A percentile compares a stretch with the other conserved stretches of the same genome.
Evolutionary conservation across 2,113 vertebrate species (phyloP).

Genomic region (Corapipo altera): DNA sequence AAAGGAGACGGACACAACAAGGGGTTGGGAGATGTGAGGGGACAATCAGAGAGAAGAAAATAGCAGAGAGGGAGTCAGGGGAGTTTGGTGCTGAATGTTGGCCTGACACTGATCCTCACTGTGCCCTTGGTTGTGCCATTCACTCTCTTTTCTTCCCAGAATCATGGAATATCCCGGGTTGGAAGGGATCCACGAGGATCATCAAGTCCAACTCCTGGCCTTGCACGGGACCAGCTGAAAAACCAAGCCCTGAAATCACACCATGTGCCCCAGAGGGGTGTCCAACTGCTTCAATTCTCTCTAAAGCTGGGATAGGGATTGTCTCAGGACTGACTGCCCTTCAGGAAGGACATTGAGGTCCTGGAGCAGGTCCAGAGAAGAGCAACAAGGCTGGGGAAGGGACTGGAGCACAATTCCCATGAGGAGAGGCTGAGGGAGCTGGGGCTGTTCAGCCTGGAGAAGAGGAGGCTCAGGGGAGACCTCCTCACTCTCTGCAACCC

Average conservation of each 20-base stretch:
- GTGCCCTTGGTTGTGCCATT: too few species aligned
- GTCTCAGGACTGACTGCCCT: fast-evolving
- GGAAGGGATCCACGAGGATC: not conserved
- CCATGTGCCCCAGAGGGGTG: not conserved
- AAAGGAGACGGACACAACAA: not conserved
- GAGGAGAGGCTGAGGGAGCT: too few species aligned
- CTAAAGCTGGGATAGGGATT: too few species aligned
- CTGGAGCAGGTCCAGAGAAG: too few species aligned
- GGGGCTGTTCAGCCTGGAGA: too few species aligned
- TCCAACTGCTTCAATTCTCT: not conserved
- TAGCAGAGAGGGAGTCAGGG: not conserved
- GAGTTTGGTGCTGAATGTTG: not conserved
- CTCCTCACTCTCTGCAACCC: too few species aligned
- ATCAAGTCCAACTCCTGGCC: not conserved
- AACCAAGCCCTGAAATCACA: not conserved
- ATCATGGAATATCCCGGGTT: not conserved
- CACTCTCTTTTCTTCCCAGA: not conserved
- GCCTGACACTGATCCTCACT: not conserved
- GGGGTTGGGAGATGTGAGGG: not conserved
- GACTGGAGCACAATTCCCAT: too few species aligned
- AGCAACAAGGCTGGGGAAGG: too few species aligned
- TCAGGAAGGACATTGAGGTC: too few species aligned
- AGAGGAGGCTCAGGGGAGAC: too few species aligned
- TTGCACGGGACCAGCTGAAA: not conserved
- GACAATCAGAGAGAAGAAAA: not conserved